A percentile compares a stretch with the other conserved stretches of the same genome.
phyloP scores from a whole-genome alignment of 2,113 vertebrate genomes.

The Aleadryas rufinucha region DNA sequence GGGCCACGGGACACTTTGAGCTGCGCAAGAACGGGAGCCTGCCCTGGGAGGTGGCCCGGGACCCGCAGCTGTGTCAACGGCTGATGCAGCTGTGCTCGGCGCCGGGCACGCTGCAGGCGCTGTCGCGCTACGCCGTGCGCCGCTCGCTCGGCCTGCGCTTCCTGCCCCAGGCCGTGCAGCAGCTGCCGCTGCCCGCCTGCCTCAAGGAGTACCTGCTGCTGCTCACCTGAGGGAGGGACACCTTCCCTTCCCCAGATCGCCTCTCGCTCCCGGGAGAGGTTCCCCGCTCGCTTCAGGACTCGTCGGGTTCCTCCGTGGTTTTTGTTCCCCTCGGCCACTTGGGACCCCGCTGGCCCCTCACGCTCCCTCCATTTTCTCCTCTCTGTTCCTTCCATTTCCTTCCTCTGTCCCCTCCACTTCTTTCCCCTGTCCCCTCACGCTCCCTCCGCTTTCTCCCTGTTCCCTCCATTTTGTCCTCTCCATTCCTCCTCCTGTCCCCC shows the following conservation, averaged over 20 bases:
- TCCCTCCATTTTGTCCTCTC: not conserved
- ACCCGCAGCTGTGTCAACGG: constrained; percentile 87
- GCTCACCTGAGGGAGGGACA: constrained; percentile 59
- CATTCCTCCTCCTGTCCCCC: no score
- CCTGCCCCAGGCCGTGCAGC: constrained; percentile 86
- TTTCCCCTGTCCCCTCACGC: not conserved
- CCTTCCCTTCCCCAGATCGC: accelerated
- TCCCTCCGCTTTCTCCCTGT: not conserved
- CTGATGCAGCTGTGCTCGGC: constrained; percentile 82
- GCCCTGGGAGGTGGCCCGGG: constrained; percentile 86
- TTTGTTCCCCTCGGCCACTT: not conserved
- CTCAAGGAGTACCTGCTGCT: constrained; percentile 91
- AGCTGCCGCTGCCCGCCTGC: constrained; percentile 87
- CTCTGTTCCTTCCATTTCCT: not conserved
- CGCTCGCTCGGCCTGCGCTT: constrained; percentile 85
- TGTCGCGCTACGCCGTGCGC: constrained; percentile 85
- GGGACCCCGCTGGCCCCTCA: not conserved
- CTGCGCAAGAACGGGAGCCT: constrained; percentile 83
- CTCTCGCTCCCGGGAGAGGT: not conserved
- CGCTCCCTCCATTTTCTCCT: not conserved
- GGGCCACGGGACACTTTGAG: constrained; percentile 84
- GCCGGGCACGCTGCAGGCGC: constrained; percentile 81
- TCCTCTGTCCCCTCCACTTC: not conserved
- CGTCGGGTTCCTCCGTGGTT: accelerated
- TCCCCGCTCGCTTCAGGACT: accelerated